These are phyloP conservation scores for Drosophila anomelani DNA, from an alignment of 2,888 invertebrate species.

Conservation along the genomic window DNA sequence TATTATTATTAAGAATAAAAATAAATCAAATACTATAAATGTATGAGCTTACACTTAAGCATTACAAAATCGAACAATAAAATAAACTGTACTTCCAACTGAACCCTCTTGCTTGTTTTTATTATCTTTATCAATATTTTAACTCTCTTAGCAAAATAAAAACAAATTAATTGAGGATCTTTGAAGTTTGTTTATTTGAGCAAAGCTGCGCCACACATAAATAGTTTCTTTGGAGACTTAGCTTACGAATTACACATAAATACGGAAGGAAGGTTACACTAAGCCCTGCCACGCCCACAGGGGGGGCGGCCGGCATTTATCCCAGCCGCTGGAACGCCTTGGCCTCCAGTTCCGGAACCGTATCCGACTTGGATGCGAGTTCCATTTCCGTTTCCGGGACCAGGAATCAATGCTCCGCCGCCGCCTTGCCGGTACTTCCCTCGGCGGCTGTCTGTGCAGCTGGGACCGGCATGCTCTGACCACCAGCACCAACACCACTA, in stretches of 20 bases:
- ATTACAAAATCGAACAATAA: slow-evolving; percentile 17
- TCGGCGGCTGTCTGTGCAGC: slow-evolving; percentile 69
- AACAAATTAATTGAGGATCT: slow-evolving; percentile 58
- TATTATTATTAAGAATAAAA: background rate
- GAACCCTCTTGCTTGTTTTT: background rate
- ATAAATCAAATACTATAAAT: slow-evolving; percentile 9
- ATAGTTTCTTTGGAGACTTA: slow-evolving; percentile 51
- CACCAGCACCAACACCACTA: slow-evolving; percentile 50
- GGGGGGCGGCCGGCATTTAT: background rate
- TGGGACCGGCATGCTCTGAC: slow-evolving; percentile 60
- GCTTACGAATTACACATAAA: slow-evolving; percentile 71
- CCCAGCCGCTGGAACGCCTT: slow-evolving; percentile 20
- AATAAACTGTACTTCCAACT: slow-evolving; percentile 59
- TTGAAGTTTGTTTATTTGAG: slow-evolving; percentile 67
- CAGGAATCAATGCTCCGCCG: slow-evolving; percentile 43
- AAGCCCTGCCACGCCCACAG: slow-evolving; percentile 49
- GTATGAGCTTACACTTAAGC: slow-evolving; percentile 6
- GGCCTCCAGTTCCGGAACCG: slow-evolving; percentile 7
- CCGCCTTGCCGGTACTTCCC: slow-evolving; percentile 28
- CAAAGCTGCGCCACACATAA: slow-evolving; percentile 52
- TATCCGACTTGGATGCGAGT: slow-evolving; percentile 36
- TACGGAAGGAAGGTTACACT: slow-evolving; percentile 58
- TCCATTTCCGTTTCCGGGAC: slow-evolving; percentile 9
- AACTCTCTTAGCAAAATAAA: background rate
- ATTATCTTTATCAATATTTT: background rate